Conservation (phyloP, 2,888 invertebrate species). For the Drosophila quinaria region DNA sequence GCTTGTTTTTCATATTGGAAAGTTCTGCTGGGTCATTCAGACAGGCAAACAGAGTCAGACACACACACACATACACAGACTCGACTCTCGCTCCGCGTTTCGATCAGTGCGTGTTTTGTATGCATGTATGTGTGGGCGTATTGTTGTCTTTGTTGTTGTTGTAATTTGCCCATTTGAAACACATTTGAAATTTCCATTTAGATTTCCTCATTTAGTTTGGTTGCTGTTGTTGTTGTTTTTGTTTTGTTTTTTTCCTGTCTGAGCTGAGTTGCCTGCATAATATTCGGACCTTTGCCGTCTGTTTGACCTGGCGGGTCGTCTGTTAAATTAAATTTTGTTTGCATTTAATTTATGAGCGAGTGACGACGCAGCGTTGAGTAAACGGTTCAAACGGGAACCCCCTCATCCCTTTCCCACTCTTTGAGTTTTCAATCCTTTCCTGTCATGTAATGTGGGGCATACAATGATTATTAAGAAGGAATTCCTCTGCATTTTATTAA, state of each 20-base stretch:
- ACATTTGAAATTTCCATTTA: constrained; percentile 80
- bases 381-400: constrained; percentile 11
- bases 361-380: constrained; percentile 28
- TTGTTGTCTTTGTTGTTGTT: constrained; percentile 37
- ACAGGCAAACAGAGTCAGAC: constrained; percentile 24
- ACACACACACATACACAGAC: constrained; percentile 11
- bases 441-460: not conserved
- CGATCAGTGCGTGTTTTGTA: constrained; percentile 41
- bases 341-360: constrained; percentile 65
- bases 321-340: constrained; percentile 75
- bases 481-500: not conserved
- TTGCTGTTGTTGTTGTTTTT: constrained; percentile 21
- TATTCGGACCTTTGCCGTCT: constrained; percentile 58
- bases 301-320: constrained; percentile 72
- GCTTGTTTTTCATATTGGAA: constrained; percentile 7
- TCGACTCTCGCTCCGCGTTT: constrained; percentile 27
- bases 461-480: not conserved
- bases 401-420: not conserved
- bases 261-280: constrained; percentile 62
- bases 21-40: constrained; percentile 37
- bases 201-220: constrained; percentile 59
- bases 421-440: constrained; percentile 35
- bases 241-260: constrained; percentile 33
- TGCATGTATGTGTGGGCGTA: constrained; percentile 17
- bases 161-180: constrained; percentile 74